A percentile compares a stretch with the other conserved stretches of the same genome.
These are phyloP conservation scores for Drosophila pseudoobscura DNA, from an alignment of 1,140 invertebrate genomes.

Conservation along the genomic window DNA sequence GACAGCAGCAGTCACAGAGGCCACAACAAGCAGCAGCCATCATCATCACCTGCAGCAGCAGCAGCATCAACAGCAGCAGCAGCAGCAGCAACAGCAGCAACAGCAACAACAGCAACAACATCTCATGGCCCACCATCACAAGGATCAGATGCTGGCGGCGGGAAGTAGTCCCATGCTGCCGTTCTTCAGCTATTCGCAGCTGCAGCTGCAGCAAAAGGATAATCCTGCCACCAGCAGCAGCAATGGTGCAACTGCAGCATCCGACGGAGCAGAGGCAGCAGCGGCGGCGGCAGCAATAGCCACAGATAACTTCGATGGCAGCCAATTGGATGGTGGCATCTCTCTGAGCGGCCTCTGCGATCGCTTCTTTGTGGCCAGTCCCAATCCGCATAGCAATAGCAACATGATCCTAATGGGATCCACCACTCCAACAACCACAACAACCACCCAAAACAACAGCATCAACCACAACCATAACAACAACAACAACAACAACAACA, in stretches of 20 bases:
- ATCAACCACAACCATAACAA: conserved; percentile 26
- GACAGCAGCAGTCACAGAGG: conserved; percentile 44
- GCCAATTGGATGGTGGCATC: conserved; percentile 66
- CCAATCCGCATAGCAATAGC: conserved; percentile 63
- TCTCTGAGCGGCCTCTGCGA: conserved; percentile 74
- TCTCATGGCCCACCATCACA: conserved; percentile 66
- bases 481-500: conserved; percentile 26
- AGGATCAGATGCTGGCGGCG: conserved; percentile 79
- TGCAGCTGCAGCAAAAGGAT: conserved; percentile 56
- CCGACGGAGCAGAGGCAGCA: conserved; percentile 27
- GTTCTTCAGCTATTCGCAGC: conserved; percentile 55
- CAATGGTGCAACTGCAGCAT: conserved; percentile 11
- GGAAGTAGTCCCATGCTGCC: conserved; percentile 63
- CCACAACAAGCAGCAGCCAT: conserved; percentile 43
- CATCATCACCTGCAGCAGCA: conserved; percentile 45
- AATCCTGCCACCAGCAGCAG: conserved; percentile 10
- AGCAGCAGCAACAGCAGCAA: conserved; percentile 46
- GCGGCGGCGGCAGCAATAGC: conserved; percentile 16
- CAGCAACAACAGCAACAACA: conserved; percentile 37
- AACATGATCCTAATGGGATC: conserved; percentile 51
- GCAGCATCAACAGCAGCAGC: conserved; percentile 46
- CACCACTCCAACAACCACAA: conserved; percentile 17
- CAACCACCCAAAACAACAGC: conserved; percentile 13
- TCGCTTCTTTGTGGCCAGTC: conserved; percentile 68
- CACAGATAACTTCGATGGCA: conserved; percentile 55